A percentile compares a stretch with the other conserved stretches of the same genome.
These are phyloP conservation scores for Napeogenes inachia DNA, from an alignment of 2,888 invertebrate species.

Conservation along the genomic window DNA sequence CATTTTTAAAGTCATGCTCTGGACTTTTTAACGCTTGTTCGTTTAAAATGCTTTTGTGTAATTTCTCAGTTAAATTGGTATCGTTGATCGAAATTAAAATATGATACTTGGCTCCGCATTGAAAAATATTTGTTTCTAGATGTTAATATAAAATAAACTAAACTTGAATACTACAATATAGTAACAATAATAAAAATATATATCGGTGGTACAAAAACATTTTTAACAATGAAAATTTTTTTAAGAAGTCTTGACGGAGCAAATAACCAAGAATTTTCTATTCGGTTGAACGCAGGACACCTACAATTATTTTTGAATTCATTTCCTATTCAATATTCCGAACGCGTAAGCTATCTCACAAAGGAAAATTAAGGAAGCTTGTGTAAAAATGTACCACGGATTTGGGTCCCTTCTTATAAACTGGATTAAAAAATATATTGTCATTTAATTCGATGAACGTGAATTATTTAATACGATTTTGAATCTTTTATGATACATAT, in stretches of 20 bases:
- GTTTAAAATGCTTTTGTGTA: slow-evolving; percentile 13
- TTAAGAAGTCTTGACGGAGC: not conserved
- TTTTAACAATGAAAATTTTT: not conserved
- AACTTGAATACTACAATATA: no score
- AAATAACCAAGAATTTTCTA: slow-evolving; percentile 22
- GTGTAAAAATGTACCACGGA: slow-evolving; percentile 53
- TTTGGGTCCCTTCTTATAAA: slow-evolving; percentile 40
- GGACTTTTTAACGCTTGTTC: slow-evolving; percentile 19
- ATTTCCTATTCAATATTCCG: slow-evolving; percentile 45
- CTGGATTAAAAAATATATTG: slow-evolving; percentile 12
- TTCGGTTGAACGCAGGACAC: slow-evolving; percentile 16
- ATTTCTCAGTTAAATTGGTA: slow-evolving; percentile 1
- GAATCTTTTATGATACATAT: no score
- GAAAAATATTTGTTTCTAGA: no score
- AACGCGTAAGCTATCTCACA: slow-evolving; percentile 52
- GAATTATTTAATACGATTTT: not conserved
- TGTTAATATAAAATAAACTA: no score
- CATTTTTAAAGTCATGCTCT: slow-evolving; percentile 28
- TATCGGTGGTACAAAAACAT: not conserved
- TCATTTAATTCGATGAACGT: not conserved
- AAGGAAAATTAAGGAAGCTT: slow-evolving; percentile 59
- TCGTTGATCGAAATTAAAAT: not conserved
- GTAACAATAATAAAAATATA: no score
- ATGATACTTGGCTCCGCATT: not conserved
- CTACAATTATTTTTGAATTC: slow-evolving; percentile 31